Evolutionary conservation across 2,113 vertebrate species (phyloP).

Genomic region (Carettochelys insculpta): DNA sequence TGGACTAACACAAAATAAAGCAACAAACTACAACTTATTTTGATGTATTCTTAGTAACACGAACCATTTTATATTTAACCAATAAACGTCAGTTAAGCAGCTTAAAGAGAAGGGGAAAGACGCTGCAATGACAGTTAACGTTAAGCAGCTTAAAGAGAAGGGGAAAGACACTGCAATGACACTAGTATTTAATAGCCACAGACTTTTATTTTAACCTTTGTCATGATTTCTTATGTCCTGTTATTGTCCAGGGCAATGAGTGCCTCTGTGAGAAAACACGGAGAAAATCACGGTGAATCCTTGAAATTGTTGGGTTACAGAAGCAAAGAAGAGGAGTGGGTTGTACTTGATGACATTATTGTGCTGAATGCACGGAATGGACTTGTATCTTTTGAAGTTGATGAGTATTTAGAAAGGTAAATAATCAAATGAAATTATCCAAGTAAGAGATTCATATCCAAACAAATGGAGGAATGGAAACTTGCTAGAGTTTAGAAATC

Average conservation of each 20-base stretch:
- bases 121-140: neutral
- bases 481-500: neutral
- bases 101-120: neutral
- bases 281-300: conserved; percentile 67
- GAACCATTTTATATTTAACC: neutral
- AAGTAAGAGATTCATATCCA: neutral
- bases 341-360: conserved; percentile 74
- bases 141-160: neutral
- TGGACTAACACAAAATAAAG: neutral
- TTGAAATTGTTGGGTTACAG: conserved; percentile 80
- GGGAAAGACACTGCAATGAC: neutral
- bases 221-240: conserved; percentile 7
- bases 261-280: conserved; percentile 70
- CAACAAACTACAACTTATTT: neutral
- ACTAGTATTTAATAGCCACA: neutral
- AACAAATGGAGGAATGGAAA: neutral
- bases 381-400: conserved; percentile 86
- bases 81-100: no score
- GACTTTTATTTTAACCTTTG: neutral
- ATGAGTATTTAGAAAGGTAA: conserved; percentile 83
- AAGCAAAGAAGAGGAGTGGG: conserved; percentile 81
- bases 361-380: conserved; percentile 80
- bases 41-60: neutral
- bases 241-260: conserved; percentile 67
- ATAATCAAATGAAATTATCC: neutral